Base-by-base conservation (phyloP, 2,888 invertebrate genomes). In the Aspidapion aeneum region DNA sequence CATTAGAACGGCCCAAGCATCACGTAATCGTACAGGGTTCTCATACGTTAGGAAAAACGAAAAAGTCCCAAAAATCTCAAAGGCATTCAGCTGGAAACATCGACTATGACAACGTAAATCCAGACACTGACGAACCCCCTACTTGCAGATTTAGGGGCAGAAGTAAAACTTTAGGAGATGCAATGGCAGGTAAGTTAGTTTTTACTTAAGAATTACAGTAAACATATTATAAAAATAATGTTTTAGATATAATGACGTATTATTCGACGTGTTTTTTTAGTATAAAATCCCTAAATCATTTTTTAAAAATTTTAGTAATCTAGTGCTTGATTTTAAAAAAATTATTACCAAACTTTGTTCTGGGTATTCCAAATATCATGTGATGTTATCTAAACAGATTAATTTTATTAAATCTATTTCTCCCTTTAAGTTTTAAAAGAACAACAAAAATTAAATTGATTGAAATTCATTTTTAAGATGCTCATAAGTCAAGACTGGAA, bases 141-240 rank as follows among this genome's bases (percentile, higher is more conserved):
- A 75, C 81, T 65, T 80, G 82, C 57, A 80, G 75, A 61, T 94
- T 94, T 81, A 85, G 94, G 73, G 87, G 89, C 70, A 86, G 96
- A 74, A 95, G 95, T 83, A 94, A 93, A 83, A 96, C 94, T n/a
- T 86, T 95, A 70, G 92, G 94, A 71, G 95, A 96, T 79, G 85
- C 89, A 63, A 35, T 35, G 35, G 85, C 87, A 74, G 92, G 92
- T 91, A 77, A 77, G 79, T 22, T 49, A 12, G 16, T 49, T 49
- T 9, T 49, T 18, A 55, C 3, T 2, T 55, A 20, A 56, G 21
- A 56, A 56, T 21, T 17, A 49, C n/a, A 16, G 12, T 49, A 49
- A n/a, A 49, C 48, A 5, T 21, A 16, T 57, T 22, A 51, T n/a
- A n/a, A n/a, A n/a, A n/a, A n/a, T n/a, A n/a, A n/a, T n/a, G n/a